phyloP scores from a whole-genome alignment of 2,888 invertebrate species.

The Cistogaster globosa region DNA sequence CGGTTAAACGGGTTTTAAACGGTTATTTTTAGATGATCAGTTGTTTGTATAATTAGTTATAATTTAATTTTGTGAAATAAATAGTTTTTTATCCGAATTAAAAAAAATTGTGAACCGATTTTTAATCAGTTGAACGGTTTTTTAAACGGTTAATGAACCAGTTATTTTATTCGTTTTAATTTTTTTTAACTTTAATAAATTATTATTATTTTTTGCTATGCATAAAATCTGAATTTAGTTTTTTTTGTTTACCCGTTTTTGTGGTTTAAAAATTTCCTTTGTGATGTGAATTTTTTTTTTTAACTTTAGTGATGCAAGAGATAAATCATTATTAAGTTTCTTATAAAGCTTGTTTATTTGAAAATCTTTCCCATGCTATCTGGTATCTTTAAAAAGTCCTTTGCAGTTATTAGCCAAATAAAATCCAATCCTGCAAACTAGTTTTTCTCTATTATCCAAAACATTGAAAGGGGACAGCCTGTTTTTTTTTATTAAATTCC shows the following conservation, averaged over 20 bases:
- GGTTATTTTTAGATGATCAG: too few species aligned
- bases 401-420: conserved; percentile 24
- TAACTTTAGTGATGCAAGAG: neutral
- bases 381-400: neutral
- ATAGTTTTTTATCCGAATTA: too few species aligned
- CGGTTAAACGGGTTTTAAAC: too few species aligned
- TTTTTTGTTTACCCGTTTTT: neutral
- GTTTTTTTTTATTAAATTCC: conserved; percentile 7
- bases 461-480: neutral
- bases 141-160: too few species aligned
- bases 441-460: conserved; percentile 1
- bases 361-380: neutral
- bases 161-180: too few species aligned
- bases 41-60: too few species aligned
- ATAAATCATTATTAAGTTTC: conserved; percentile 16
- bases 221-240: neutral
- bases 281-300: neutral
- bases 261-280: neutral
- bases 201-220: neutral
- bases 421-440: neutral
- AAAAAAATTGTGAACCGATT: too few species aligned
- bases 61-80: too few species aligned
- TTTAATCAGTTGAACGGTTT: too few species aligned
- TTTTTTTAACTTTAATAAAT: neutral
- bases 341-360: neutral